Evolutionary conservation across 2,113 vertebrate species (phyloP), one percentile per base, ranked within the genome.

Genomic region (Tragelaphus imberbis): DNA sequence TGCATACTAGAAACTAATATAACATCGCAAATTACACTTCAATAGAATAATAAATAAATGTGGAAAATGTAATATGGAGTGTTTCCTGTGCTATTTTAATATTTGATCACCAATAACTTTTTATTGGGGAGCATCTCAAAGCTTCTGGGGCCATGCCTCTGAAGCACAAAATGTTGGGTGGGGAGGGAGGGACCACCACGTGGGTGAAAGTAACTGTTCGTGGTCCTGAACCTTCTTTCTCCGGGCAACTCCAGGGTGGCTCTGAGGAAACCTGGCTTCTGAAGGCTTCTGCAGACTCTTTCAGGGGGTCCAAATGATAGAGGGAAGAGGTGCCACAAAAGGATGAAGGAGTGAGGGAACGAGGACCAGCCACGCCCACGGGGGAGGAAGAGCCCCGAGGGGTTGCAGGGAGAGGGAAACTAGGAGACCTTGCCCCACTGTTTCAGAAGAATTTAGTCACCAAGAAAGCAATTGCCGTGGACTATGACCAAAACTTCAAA

Each of bases 371-470:
- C n/a, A 36, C 19, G 33, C 10, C 59, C 17, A 7, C 1, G 6
- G 58, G n/a, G 68, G 40, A 82, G 53, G 53, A 27, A n/a, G 77
- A 61, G 27, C 44, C 27, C 44, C 0, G n/a, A 2, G 23, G 77
- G 30, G 6, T 6, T 40, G 49, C 36, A 15, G 49, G 47, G 30
- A 44, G 49, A 49, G 55, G 36, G 61, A 63, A 17, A 30, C 0
- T 13, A 3, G 27, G 17, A 27, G 25, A 15, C 10, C 27, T n/a
- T 28, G 14, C 27, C 23, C 3, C 0, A 8, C 3, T 4, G n/a
- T 17, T 82, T 55, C 7, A 59, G 19, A 63, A 88, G 14, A 88
- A 71, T 75, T 82, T 36, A 63, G 84, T 30, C 47, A 25, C 36
- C 23, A n/a, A 19, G 28, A 75, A 47, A 61, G 92, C 44, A 3